Base-by-base conservation (phyloP, 2,797 vertebrate species). In the Brachyalestes nurse region DNA sequence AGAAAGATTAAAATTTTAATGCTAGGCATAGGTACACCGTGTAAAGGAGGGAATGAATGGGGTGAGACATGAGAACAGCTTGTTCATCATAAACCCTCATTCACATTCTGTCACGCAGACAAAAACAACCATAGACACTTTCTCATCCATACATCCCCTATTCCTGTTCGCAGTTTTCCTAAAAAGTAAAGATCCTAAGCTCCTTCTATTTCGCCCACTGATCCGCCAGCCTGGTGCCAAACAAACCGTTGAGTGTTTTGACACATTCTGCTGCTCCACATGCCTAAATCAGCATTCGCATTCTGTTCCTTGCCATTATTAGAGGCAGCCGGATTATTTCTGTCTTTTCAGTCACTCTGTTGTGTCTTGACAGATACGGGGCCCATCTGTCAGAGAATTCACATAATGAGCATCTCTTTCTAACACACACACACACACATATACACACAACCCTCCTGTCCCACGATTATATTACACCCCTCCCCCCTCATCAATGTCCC, bases 331-430 rank as follows among this genome's bases (percentile, higher is more conserved):
- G 58, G 83, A 82, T 84, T 85, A 85, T 84, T 85, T 82, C 77
- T 81, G 82, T 85, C 82, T 78, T 81, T 80, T 79, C 75, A 83
- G 74, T 84, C 75, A 76, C 76, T 84, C 82, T 81, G 83, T 81
- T 84, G 82, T 76, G 79, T 66, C 78, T 83, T 73, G 55, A 76
- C 74, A 82, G 82, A 72, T 72, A 75, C 55, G 79, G 60, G 47
- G 65, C 75, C 93, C 93, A 95, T 94, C 93, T 95, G 93, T 88
- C 89, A 91, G 87, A 83, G 83, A 90, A 89, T 89, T 88, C 87
- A 84, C 87, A 87, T 93, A 93, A 92, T 92, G 89, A 92, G 86
- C 87, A 80, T 83, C 62, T 64, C 71, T 72, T 79, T 53, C 58
- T 78, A 72, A 73, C 76, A 79, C 51, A 65, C 73, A 66, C 38